Base-by-base conservation (phyloP, 2,888 invertebrate species). In the Schizotus pectinicornis region DNA sequence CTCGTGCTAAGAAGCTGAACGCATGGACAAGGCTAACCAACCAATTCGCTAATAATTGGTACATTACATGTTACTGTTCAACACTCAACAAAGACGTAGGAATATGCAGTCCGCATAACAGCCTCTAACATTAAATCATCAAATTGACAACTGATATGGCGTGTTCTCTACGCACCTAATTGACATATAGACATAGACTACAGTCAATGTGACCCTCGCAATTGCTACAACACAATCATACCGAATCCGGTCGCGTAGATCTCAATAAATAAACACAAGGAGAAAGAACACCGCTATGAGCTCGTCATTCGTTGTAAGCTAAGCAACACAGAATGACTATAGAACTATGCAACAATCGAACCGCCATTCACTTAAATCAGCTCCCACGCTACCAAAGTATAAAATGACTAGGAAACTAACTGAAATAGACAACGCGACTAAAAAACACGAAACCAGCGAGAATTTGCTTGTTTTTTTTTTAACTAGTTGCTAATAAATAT, bases 221-320 rank as follows among this genome's bases (percentile, higher is more conserved):
- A 77, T 78, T 77, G 77, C 75, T 77, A 78, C 76, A 78, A 78
- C 78, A 78, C 77, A 77, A 79, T 78, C 74, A 69, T 67, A 69
- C 65, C 59, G 61, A 59, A 64, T 59, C 61, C 57, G 69, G 68
- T 64, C 64, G 68, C 64, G 61, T 65, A 62, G 67, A 62, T 56
- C 42, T 60, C 49, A 45, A 59, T 46, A 55, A 59, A 46, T 43
- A 47, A 42, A 49, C 55, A 63, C 45, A 50, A 47, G 51, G 61
- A 63, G 62, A 22, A 22, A 22, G 22, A 65, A 65, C 63, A 63
- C 56, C 55, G 56, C 63, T 63, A 60, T 59, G 51, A 57, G 60
- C 55, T 59, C 57, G 68, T 68, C 67, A 68, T 74, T 74, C 72
- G 72, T 74, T 74, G 73, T 74, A 71, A 72, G 72, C 68, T 70